These are phyloP conservation scores for Muntiacus reevesi DNA, from an alignment of 2,113 vertebrate genomes.

Conservation along the genomic window DNA sequence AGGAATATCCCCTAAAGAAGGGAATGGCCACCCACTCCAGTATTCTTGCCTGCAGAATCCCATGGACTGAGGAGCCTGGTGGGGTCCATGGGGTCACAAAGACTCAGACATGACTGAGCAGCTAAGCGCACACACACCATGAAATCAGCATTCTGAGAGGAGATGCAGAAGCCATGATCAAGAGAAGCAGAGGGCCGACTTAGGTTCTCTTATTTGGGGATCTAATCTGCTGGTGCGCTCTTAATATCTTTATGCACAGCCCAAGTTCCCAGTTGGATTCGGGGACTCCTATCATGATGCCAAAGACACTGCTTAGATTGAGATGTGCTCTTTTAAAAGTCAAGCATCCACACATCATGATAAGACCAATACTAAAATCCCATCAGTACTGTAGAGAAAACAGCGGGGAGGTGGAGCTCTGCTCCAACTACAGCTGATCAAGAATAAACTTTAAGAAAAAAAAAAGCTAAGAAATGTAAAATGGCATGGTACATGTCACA, in stretches of 20 bases:
- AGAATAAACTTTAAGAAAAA: background rate
- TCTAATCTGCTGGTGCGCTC: background rate
- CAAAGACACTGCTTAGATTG: background rate
- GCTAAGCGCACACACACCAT: background rate
- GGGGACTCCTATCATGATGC: background rate
- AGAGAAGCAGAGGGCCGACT: background rate
- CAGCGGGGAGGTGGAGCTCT: background rate
- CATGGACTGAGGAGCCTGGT: background rate
- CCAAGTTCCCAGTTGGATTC: background rate
- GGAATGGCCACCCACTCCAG: background rate
- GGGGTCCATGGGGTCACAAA: background rate
- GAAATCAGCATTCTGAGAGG: background rate
- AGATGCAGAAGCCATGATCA: background rate
- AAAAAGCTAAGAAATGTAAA: background rate
- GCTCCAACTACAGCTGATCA: background rate
- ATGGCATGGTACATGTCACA: background rate
- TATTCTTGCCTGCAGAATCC: background rate
- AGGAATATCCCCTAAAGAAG: background rate
- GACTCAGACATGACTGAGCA: background rate
- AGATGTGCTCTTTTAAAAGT: conserved; percentile 17
- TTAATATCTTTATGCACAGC: background rate
- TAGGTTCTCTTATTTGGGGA: background rate
- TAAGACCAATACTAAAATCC: background rate
- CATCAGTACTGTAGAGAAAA: background rate
- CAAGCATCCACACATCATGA: background rate